A percentile compares a stretch with the other conserved stretches of the same genome.
phyloP scores from a whole-genome alignment of 2,113 vertebrate genomes.

The Isichthys henryi region DNA sequence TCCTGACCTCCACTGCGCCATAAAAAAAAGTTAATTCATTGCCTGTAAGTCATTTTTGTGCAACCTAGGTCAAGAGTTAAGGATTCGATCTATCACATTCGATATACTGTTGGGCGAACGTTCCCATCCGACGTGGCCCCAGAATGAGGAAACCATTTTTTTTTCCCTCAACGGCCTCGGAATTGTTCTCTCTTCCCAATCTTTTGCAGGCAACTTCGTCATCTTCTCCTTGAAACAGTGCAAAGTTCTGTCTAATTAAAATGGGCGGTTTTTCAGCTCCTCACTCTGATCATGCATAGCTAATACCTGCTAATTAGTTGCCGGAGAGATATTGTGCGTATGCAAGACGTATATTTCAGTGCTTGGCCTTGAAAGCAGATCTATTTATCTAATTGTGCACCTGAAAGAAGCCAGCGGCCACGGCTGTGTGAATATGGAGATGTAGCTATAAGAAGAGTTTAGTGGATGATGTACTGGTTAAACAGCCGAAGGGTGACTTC shows the following conservation, averaged over 20 bases:
- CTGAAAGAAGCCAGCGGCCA: not conserved
- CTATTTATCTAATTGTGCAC: not conserved
- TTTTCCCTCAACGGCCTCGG: not conserved
- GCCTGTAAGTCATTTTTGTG: not conserved
- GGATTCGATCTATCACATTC: not conserved
- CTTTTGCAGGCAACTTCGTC: not conserved
- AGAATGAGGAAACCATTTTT: not conserved
- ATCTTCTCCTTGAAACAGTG: slow-evolving; percentile 14
- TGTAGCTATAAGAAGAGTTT: not conserved
- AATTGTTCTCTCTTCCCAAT: not conserved
- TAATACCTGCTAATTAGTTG: slow-evolving; percentile 27
- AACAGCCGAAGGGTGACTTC: not conserved
- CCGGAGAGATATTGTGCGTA: not conserved
- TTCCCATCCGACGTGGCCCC: not conserved
- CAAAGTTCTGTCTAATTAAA: slow-evolving; percentile 28
- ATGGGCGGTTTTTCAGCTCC: not conserved
- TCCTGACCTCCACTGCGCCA: not conserved
- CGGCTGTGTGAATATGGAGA: not conserved
- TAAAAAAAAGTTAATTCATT: not conserved
- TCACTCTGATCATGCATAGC: slow-evolving; percentile 14
- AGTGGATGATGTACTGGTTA: not conserved
- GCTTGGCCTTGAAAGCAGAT: not conserved
- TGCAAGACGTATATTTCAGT: not conserved
- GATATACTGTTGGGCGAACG: not conserved
- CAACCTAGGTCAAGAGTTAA: not conserved